phyloP scores from a whole-genome alignment of 1,140 invertebrate species.

The Marisa cornuarietis region DNA sequence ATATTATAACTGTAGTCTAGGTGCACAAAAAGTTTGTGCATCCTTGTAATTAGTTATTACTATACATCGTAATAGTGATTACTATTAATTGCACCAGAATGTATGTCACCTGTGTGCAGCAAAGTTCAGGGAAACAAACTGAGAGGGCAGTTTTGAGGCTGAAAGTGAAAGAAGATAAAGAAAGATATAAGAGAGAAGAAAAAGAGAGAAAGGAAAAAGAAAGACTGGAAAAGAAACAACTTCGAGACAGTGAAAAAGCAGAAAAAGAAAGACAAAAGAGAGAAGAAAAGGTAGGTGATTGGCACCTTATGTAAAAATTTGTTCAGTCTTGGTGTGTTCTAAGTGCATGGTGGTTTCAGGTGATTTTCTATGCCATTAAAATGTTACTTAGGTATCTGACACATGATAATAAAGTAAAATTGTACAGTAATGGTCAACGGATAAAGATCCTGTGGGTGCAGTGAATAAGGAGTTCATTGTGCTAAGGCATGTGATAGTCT shows the following conservation, averaged over 20 bases:
- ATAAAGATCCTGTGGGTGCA: no score
- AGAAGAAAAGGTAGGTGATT: slow-evolving; percentile 40
- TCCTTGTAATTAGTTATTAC: no score
- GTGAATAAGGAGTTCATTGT: no score
- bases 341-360: no score
- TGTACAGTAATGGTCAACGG: no score
- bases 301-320: background rate
- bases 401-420: no score
- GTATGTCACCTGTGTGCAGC: background rate
- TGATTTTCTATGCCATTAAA: no score
- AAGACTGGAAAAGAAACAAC: slow-evolving; percentile 33
- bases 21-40: no score
- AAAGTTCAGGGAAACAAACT: slow-evolving; percentile 12
- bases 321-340: no score
- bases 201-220: slow-evolving; percentile 39
- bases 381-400: no score
- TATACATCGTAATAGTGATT: background rate
- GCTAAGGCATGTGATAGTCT: no score
- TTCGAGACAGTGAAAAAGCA: slow-evolving; percentile 31
- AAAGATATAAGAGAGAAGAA: slow-evolving; percentile 31
- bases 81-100: background rate
- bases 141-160: slow-evolving; percentile 21
- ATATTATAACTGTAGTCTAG: no score
- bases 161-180: slow-evolving; percentile 37
- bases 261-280: slow-evolving; percentile 38